Evolutionary conservation across 2,888 invertebrate genomes (phyloP).

Genomic region (Eubasilissa splendida): DNA sequence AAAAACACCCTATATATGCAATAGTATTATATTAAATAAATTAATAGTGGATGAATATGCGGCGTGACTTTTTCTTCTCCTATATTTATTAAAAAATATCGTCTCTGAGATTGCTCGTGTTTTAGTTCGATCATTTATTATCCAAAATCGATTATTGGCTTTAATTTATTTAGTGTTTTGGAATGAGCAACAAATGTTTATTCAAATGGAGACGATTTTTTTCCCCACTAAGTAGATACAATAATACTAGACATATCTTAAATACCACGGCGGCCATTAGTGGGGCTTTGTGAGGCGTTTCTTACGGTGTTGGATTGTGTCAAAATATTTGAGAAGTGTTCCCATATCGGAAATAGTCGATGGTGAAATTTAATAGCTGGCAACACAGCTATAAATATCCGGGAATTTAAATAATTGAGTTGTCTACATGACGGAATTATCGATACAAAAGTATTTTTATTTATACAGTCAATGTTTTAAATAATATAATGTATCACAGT

Average conservation of each 20-base stretch:
- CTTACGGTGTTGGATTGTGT: constrained; percentile 35
- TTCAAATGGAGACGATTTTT: constrained; percentile 47
- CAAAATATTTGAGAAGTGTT: constrained; percentile 47
- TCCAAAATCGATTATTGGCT: constrained; percentile 55
- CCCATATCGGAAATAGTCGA: constrained; percentile 33
- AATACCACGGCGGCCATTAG: constrained; percentile 24
- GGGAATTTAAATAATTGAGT: constrained; percentile 57
- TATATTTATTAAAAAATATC: constrained; percentile 17
- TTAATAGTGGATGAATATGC: neutral
- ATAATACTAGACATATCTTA: constrained; percentile 27
- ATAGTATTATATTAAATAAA: too few species aligned
- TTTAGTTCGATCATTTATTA: constrained; percentile 49
- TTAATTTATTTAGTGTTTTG: constrained; percentile 56
- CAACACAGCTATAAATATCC: constrained; percentile 47
- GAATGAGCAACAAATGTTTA: constrained; percentile 57
- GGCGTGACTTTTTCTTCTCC: constrained; percentile 20
- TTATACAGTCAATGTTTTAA: neutral
- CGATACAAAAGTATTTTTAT: constrained; percentile 9
- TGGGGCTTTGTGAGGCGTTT: constrained; percentile 18
- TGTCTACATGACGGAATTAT: constrained; percentile 45
- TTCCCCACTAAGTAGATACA: constrained; percentile 6
- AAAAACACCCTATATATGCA: too few species aligned
- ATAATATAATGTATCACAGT: too few species aligned
- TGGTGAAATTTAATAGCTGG: constrained; percentile 42
- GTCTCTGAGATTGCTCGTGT: constrained; percentile 43